Base-by-base conservation (phyloP, 53 echinoderm and acorn worm species). In the Henricia sp. region DNA sequence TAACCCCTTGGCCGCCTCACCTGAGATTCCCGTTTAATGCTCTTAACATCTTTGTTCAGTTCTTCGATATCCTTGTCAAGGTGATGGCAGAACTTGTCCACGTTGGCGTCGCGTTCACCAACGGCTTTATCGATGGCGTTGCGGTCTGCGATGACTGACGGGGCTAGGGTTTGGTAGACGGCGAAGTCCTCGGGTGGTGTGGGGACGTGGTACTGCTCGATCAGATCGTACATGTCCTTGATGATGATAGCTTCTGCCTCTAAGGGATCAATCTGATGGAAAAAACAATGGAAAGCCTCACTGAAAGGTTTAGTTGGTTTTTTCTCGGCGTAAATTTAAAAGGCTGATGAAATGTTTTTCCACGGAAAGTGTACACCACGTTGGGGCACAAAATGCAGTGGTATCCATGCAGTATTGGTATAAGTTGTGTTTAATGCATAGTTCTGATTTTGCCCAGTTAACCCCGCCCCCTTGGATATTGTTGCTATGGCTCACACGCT, bases 121-220 rank as follows among this genome's bases (percentile, higher is more conserved):
- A 99, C 99, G 2, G 94, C 85, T 70, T 91, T 99, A 50, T 99
- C 99, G 55, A 99, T 99, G 54, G 91, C 99, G 52, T 99, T 92
- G 44, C 92, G 84, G 4, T 95, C 94, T 20, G 91, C 99, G 1
- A 86, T 95, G 11, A 99, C 94, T 0, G 95, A 99, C 9, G 99
- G 99, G 4, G 85, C 60, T 46, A 99, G 86, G 26, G 99, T 95
- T 71, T 95, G 99, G 74, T 99, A 99, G 48, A 99, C 99, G 9
- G 99, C 99, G 89, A 99, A 99, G 91, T 99, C 99, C 65, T 99
- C 99, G 14, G 99, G 99, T 36, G 99, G 94, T 1, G 99, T 92
- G 6, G 99, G 99, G 6, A 99, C 99, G 13, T 69, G 44, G 76
- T 99, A 99, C 87, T 90, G 75, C 72, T 99, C 99, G 17, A 99